Evolutionary conservation across 2,888 invertebrate species (phyloP), one percentile per base, ranked within the genome.

Genomic region (Lithosia quadra): DNA sequence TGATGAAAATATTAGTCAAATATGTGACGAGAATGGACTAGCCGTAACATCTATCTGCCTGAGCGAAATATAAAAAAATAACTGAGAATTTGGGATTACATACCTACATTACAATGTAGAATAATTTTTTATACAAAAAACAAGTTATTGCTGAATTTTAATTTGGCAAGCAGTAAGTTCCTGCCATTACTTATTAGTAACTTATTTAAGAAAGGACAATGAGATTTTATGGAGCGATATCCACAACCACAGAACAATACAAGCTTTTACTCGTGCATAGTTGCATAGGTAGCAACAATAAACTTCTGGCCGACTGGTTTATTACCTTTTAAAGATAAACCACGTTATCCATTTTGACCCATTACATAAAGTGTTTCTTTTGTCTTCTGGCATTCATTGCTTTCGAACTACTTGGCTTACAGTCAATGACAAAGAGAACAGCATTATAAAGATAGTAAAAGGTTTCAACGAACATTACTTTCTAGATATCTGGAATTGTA

Each of bases 301-400:
- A 89, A 89, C 84, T 79, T 79, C 76, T 79, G 81, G 85, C 89
- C 88, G 89, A 90, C 88, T 89, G 91, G 88, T 93, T 93, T 92
- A 93, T 91, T 89, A 85, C 89, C 85, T 83, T 86, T 86, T 80
- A 82, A 80, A 88, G 93, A 93, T 93, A 93, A 91, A 86, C 84
- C 82, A 79, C 81, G 88, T 86, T 91, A 87, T 90, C 91, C 88
- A 84, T 89, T 90, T 87, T 86, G 80, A 87, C 83, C 91, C 92
- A 92, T 93, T 92, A 91, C 90, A 85, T 85, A 89, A 90, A 91
- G 89, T 90, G 89, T 88, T 86, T 82, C 90, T 84, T 89, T 91
- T 92, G 92, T 92, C 86, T 86, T 79, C 77, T 71, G 71, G 74
- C 73, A 73, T 82, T 85, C 78, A 84, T 83, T 81, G 80, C 82